Percentiles rank a stretch among this genome's conserved stretches.
Conservation (phyloP, 1,140 invertebrate species). For the Heliconius himera region DNA sequence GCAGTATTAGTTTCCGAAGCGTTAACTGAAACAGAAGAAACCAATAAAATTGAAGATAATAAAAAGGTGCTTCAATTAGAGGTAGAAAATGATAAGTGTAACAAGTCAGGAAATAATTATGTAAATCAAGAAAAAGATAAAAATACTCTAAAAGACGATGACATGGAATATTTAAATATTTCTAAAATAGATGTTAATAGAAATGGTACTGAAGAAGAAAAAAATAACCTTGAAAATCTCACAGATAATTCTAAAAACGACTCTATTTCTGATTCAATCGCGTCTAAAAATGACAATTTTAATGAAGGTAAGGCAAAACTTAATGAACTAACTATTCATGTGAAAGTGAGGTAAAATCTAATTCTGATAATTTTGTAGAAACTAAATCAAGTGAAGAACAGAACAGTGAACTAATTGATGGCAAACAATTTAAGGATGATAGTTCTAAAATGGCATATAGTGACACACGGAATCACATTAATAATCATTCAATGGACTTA, state of each 20-base stretch:
- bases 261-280: neutral
- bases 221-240: neutral
- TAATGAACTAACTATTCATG: neutral
- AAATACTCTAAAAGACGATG: constrained; percentile 12
- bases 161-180: neutral
- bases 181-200: neutral
- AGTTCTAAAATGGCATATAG: neutral
- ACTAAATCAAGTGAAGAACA: neutral
- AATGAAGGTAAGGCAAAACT: neutral
- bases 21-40: neutral
- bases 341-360: neutral
- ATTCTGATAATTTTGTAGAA: neutral
- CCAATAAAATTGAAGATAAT: neutral
- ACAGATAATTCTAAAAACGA: neutral
- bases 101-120: neutral
- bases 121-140: constrained; percentile 3
- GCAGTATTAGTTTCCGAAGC: neutral
- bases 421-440: neutral
- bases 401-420: neutral
- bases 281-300: neutral
- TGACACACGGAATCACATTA: constrained; percentile 30
- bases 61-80: neutral
- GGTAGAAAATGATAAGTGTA: neutral
- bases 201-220: neutral
- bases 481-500: constrained; percentile 63